phyloP scores from a whole-genome alignment of 2,113 vertebrate species.

The Otocyon megalotis region DNA sequence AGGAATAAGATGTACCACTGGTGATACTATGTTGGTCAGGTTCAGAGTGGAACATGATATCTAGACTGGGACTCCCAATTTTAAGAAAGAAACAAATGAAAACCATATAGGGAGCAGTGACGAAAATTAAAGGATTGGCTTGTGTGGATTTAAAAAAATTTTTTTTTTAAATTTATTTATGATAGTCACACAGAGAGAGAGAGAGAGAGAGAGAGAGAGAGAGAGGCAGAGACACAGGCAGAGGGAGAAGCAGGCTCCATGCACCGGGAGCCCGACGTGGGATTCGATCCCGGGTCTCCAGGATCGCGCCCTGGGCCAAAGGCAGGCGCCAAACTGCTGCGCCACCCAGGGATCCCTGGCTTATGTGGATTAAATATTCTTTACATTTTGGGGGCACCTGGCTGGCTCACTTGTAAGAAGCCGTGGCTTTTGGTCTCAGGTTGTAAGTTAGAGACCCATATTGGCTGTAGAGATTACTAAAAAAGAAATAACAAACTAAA shows the following conservation, averaged over 20 bases:
- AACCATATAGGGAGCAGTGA: background rate
- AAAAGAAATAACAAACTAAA: background rate
- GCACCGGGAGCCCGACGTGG: too few species aligned
- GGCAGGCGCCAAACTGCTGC: too few species aligned
- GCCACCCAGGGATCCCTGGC: background rate
- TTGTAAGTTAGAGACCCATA: background rate
- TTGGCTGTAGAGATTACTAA: background rate
- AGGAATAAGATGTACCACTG: background rate
- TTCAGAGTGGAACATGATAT: background rate
- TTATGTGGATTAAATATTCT: conserved; percentile 10
- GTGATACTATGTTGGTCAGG: background rate
- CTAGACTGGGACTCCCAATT: background rate
- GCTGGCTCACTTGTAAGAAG: background rate
- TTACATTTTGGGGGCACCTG: conserved; percentile 17
- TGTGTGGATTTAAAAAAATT: background rate
- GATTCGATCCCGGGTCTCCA: too few species aligned
- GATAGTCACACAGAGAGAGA: too few species aligned
- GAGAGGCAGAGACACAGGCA: too few species aligned
- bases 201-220: too few species aligned
- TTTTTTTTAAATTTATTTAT: too few species aligned
- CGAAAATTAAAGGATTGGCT: background rate
- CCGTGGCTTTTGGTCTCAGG: background rate
- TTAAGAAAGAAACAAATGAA: background rate
- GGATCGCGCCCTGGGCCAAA: too few species aligned
- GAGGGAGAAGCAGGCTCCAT: too few species aligned